These are phyloP conservation scores for Pycnomerus fuliginosus DNA, from an alignment of 2,888 invertebrate species.

Conservation along the genomic window DNA sequence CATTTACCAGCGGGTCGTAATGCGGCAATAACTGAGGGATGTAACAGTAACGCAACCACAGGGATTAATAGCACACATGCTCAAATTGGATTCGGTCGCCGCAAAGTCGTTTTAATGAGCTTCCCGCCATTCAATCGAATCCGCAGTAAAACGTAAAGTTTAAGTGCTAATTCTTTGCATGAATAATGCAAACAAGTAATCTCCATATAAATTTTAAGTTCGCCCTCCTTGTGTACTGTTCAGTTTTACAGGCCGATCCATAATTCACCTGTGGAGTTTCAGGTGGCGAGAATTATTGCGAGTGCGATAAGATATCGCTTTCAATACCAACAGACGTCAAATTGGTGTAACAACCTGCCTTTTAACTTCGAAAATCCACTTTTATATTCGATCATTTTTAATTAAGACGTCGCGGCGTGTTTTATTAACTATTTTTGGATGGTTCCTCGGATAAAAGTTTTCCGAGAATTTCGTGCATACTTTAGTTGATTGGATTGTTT, in stretches of 20 bases:
- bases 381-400: too few species aligned
- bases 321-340: constrained; percentile 23
- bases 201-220: constrained; percentile 17
- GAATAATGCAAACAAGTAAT: constrained; percentile 24
- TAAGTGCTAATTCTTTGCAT: constrained; percentile 12
- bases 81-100: constrained; percentile 12
- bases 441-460: too few species aligned
- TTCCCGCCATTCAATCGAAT: not conserved
- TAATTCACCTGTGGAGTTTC: constrained; percentile 35
- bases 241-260: constrained; percentile 18
- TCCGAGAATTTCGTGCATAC: too few species aligned
- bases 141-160: too few species aligned
- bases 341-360: constrained; percentile 21
- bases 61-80: constrained; percentile 23
- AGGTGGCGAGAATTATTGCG: constrained; percentile 30
- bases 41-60: constrained; percentile 22
- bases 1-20: constrained; percentile 21
- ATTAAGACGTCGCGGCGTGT: too few species aligned
- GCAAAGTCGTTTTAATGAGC: constrained; percentile 17
- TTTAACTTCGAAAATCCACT: too few species aligned
- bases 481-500: too few species aligned
- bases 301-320: constrained; percentile 23
- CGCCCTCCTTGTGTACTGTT: not conserved
- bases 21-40: constrained; percentile 23
- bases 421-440: too few species aligned